These are phyloP conservation scores for Nycteola revayana DNA, from an alignment of 2,888 invertebrate species.

Conservation along the genomic window DNA sequence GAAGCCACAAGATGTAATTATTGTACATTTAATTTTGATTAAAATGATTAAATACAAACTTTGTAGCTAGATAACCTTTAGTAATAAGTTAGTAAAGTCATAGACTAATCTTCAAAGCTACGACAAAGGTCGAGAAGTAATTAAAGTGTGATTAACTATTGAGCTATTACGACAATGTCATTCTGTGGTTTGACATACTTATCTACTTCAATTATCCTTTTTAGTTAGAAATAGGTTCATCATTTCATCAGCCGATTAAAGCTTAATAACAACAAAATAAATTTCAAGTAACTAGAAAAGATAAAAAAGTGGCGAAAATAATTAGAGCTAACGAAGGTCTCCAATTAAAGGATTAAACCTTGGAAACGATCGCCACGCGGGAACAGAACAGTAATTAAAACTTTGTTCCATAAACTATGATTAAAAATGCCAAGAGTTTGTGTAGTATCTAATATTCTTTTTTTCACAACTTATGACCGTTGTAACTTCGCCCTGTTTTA, in stretches of 20 bases:
- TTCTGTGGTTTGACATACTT: too few relatives aligned
- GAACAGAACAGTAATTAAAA: conserved; percentile 54
- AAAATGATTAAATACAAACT: conserved; percentile 1
- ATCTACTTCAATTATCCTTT: too few relatives aligned
- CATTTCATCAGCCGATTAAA: too few relatives aligned
- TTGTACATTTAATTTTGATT: conserved; percentile 45
- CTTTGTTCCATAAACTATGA: conserved; percentile 57
- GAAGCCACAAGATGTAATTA: conserved; percentile 60
- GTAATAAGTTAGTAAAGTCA: background rate
- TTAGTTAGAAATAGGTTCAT: too few relatives aligned
- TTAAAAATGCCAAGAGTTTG: conserved; percentile 43
- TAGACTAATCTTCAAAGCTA: too few relatives aligned
- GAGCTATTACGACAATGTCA: too few relatives aligned
- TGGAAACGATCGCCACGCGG: conserved; percentile 41
- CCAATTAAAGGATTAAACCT: conserved; percentile 44
- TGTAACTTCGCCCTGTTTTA: conserved; percentile 21
- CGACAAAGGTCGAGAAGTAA: conserved; percentile 7
- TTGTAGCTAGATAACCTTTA: too few relatives aligned
- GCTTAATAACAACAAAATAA: too few relatives aligned
- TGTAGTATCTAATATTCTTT: conserved; percentile 33
- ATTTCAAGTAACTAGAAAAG: conserved; percentile 27
- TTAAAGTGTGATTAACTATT: conserved; percentile 9
- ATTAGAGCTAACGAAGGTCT: conserved; percentile 36
- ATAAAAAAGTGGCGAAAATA: conserved; percentile 29
- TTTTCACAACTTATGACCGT: conserved; percentile 32